Evolutionary conservation across 1,140 invertebrate species (phyloP).

Genomic region (Drosophila tropicalis): DNA sequence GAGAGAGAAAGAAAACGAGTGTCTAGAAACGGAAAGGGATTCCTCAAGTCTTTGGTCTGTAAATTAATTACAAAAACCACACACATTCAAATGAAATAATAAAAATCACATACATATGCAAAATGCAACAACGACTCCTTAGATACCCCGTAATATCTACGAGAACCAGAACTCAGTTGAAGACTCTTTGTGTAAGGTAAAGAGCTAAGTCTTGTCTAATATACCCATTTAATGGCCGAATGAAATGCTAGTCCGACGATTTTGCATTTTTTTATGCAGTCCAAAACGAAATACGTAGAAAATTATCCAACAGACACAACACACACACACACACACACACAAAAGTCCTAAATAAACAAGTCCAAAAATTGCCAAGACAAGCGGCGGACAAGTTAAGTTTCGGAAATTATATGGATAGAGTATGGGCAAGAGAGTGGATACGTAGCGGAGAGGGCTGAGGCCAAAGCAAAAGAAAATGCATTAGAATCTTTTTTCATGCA

Average conservation of each 20-base stretch:
- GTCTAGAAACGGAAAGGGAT: constrained; percentile 37
- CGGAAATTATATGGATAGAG: constrained; percentile 56
- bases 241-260: constrained; percentile 54
- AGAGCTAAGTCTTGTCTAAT: not conserved
- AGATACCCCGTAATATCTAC: constrained; percentile 28
- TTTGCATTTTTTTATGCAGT: constrained; percentile 74
- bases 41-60: constrained; percentile 49
- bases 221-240: constrained; percentile 23
- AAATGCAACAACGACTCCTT: constrained; percentile 28
- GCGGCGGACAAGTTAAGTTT: constrained; percentile 61
- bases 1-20: constrained; percentile 52
- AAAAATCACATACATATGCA: constrained; percentile 46
- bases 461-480: constrained; percentile 56
- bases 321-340: constrained; percentile 28
- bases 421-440: constrained; percentile 10
- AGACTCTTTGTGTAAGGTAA: too few species aligned
- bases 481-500: constrained; percentile 78
- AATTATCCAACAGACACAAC: constrained; percentile 57
- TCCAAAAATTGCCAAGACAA: constrained; percentile 68
- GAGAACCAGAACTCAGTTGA: not conserved
- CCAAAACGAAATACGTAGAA: constrained; percentile 52
- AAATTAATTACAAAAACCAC: constrained; percentile 69
- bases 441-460: not conserved
- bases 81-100: constrained; percentile 28
- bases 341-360: constrained; percentile 76